Conservation (phyloP, 2,888 invertebrate genomes). For the Esperia sulphurella region DNA sequence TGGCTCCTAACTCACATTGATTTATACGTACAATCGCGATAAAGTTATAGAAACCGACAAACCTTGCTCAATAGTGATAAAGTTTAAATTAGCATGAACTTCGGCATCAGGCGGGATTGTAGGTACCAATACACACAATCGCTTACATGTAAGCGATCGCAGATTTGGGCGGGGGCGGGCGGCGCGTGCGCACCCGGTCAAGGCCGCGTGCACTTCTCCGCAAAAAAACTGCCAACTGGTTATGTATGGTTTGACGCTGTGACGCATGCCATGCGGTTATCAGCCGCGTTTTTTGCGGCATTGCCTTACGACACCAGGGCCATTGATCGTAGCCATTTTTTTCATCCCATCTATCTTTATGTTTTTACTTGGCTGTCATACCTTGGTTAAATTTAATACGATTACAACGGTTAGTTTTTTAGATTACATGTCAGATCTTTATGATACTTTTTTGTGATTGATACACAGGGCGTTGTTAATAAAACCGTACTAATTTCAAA, state of each 20-base stretch:
- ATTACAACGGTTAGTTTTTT: not conserved
- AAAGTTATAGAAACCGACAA: no score
- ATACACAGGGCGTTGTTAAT: no score
- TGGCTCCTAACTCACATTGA: no score
- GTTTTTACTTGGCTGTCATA: constrained; percentile 3
- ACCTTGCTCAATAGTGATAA: no score
- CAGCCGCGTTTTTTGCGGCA: constrained; percentile 35
- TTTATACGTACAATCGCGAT: no score
- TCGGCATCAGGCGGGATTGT: no score
- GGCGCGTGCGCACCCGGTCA: constrained; percentile 52
- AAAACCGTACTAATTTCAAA: no score
- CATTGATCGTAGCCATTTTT: constrained; percentile 32
- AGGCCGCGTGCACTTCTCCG: constrained; percentile 67
- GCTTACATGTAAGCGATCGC: constrained; percentile 17
- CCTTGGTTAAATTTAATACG: not conserved
- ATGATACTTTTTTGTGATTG: no score
- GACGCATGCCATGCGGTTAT: constrained; percentile 32
- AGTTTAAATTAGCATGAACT: no score
- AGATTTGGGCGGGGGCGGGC: constrained; percentile 48
- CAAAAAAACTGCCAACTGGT: constrained; percentile 66
- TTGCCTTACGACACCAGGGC: constrained; percentile 31
- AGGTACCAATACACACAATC: constrained; percentile 5
- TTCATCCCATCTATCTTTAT: constrained; percentile 4
- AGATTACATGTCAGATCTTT: no score
- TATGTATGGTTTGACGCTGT: constrained; percentile 39